Base-by-base conservation (phyloP, 1,140 invertebrate species). In the Meloidogyne chitwoodi region DNA sequence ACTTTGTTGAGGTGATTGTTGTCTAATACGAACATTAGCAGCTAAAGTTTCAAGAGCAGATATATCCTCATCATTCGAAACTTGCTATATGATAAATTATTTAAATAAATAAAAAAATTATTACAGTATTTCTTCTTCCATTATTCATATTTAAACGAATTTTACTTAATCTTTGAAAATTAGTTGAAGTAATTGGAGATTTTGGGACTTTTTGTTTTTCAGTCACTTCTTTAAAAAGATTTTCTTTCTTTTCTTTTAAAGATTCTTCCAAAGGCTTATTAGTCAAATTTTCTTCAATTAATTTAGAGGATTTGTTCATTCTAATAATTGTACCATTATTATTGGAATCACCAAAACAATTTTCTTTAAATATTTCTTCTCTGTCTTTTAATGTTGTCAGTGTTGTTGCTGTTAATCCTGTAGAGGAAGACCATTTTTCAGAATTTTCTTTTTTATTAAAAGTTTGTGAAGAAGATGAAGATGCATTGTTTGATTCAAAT, bases 71-170 rank as follows among this genome's bases (percentile, higher is more conserved):
- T 44, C 44, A n/a, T 70, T 70, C 6, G 38, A 31, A 10, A 29
- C 0, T 19, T 70, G 68, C 68, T 70, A 16, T n/a, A 68, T 14
- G 3, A 48, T 16, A 19, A 5, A 67, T 6, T n/a, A 19, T 10
- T 26, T 48, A 70, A 70, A 69, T 3, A 16, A 31, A 41, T 14
- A 70, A 22, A 67, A 67, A 34, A 41, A 24, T 26, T 67, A 71
- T n/a, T n/a, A 48, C 41, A 5, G 41, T 70, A 44, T 19, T 62
- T 24, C 24, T 70, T 64, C 64, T 16, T 31, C 63, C 73, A 75
- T 56, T 74, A 38, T 24, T 27, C 65, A 76, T 68, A 73, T 76
- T 76, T 41, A 74, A 38, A 64, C 75, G 67, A 67, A 76, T 71
- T 31, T 69, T 67, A 56, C 75, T 76, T 4, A 74, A 24, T 38